These are phyloP conservation scores for Pelecanoides urinatrix DNA, from an alignment of 2,113 vertebrate species.

Conservation along the genomic window DNA sequence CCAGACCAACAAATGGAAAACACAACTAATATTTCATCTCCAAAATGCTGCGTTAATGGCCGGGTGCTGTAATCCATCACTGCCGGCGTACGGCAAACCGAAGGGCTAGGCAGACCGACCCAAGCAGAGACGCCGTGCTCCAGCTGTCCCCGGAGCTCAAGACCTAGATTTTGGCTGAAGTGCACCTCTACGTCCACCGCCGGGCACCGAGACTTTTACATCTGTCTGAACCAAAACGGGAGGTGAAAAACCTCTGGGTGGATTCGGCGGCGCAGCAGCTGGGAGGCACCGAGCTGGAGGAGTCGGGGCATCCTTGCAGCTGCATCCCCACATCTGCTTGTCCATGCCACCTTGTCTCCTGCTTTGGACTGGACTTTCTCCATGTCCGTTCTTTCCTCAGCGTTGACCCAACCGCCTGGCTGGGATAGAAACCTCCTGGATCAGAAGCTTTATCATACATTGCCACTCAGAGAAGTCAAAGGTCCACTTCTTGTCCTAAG, in stretches of 20 bases:
- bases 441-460: background rate
- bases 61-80: background rate
- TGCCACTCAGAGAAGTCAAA: background rate
- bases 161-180: background rate
- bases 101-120: background rate
- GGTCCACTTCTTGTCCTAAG: background rate
- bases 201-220: background rate
- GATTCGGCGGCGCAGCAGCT: background rate
- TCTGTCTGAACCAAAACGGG: background rate
- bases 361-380: background rate
- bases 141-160: background rate
- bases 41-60: rapidly evolving
- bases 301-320: background rate
- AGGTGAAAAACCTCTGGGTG: background rate
- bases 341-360: rapidly evolving
- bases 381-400: background rate
- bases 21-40: background rate
- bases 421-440: background rate
- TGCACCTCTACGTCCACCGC: background rate
- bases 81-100: background rate
- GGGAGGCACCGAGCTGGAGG: background rate
- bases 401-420: background rate
- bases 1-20: background rate
- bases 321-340: background rate
- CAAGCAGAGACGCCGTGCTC: rapidly evolving